Conservation (phyloP, 2,113 vertebrate genomes). For the Miniopterus natalensis region DNA sequence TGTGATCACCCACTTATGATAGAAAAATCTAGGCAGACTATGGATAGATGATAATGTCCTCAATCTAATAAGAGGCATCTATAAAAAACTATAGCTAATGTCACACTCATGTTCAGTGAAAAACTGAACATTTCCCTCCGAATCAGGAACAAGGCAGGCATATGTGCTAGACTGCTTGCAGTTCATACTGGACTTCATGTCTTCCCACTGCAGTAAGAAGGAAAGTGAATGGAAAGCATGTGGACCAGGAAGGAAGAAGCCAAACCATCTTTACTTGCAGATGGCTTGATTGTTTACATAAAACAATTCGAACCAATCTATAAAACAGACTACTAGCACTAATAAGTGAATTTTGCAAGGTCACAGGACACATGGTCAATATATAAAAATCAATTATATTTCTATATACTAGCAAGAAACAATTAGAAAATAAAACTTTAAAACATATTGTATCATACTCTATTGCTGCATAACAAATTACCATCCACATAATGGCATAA, state of each 20-base stretch:
- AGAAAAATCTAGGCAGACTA: not conserved
- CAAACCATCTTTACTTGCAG: not conserved
- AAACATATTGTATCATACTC: not conserved
- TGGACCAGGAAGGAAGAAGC: not conserved
- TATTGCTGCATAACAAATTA: not conserved
- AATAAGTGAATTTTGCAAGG: slow-evolving; percentile 12
- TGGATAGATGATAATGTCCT: not conserved
- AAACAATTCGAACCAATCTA: not conserved
- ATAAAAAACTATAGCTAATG: not conserved
- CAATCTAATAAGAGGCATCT: not conserved
- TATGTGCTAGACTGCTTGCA: not conserved
- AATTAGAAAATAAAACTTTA: slow-evolving; percentile 20
- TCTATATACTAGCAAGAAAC: not conserved
- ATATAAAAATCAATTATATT: slow-evolving; percentile 9
- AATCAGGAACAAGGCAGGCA: not conserved
- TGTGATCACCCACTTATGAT: not conserved
- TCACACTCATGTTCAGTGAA: not conserved
- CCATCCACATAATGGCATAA: not conserved
- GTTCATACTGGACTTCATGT: not conserved
- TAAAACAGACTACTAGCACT: not conserved
- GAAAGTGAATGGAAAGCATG: not conserved
- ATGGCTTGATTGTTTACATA: not conserved
- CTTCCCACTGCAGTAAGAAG: not conserved
- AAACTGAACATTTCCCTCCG: not conserved
- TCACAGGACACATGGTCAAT: not conserved